Percentiles rank a stretch among this genome's conserved stretches.
Evolutionary conservation across 2,113 vertebrate species (phyloP).

Genomic region (Rana temporaria): DNA sequence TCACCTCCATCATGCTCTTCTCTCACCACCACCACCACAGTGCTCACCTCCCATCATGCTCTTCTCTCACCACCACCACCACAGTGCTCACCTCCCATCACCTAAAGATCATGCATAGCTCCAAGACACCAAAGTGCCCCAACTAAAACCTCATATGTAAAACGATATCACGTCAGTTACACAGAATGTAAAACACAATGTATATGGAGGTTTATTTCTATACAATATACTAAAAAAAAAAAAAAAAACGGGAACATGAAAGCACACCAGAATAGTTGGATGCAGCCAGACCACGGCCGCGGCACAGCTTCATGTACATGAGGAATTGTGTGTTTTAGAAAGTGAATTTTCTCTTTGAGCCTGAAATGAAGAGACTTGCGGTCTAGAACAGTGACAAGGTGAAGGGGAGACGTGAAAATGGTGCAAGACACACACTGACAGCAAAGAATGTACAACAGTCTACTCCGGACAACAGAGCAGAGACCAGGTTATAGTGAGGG

Average conservation of each 20-base stretch:
- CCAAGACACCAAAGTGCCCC: not conserved
- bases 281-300: not conserved
- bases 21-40: too few relatives aligned
- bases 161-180: not conserved
- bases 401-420: too few relatives aligned
- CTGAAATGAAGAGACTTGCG: not conserved
- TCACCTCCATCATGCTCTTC: too few relatives aligned
- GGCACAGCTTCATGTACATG: not conserved
- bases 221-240: conserved; percentile 73
- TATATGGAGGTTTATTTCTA: conserved; percentile 80
- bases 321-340: not conserved
- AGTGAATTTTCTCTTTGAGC: not conserved
- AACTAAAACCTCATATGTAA: not conserved
- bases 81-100: not conserved
- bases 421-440: too few relatives aligned
- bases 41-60: too few relatives aligned
- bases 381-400: too few relatives aligned
- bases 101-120: not conserved
- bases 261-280: conserved; percentile 61
- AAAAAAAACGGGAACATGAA: conserved; percentile 60
- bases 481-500: too few relatives aligned
- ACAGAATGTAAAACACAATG: conserved; percentile 41
- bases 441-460: too few relatives aligned
- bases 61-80: not conserved
- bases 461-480: too few relatives aligned